phyloP scores from a whole-genome alignment of 2,797 vertebrate genomes.

The Ctenopoma kingsleyae region DNA sequence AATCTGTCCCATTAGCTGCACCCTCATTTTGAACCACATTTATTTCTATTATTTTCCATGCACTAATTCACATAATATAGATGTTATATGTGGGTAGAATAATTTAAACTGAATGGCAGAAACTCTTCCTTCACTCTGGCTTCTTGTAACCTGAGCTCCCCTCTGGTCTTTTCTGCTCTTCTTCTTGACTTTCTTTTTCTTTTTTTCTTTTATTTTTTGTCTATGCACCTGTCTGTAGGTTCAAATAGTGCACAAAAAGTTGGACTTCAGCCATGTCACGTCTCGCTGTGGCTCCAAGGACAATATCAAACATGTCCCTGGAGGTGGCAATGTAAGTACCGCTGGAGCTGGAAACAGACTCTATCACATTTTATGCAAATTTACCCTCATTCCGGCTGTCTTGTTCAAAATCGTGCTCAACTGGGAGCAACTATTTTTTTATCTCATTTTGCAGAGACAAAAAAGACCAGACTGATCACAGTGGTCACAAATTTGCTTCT shows the following conservation, averaged over 20 bases:
- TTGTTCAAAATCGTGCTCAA: conserved; percentile 22
- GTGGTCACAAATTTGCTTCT: not conserved
- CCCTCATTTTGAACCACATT: conserved; percentile 23
- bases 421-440: not conserved
- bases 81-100: conserved; percentile 7
- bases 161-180: conserved; percentile 68
- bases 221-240: conserved; percentile 86
- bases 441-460: not conserved
- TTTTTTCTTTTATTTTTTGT: conserved; percentile 46
- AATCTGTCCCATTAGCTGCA: conserved; percentile 27
- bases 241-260: conserved; percentile 99
- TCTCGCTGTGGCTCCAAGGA: conserved; percentile 99
- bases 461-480: not conserved
- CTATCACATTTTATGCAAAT: conserved; percentile 28
- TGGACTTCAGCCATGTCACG: conserved; percentile 99
- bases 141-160: conserved; percentile 67
- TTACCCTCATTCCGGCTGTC: not conserved
- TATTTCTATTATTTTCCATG: conserved; percentile 7
- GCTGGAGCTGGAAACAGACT: conserved; percentile 59
- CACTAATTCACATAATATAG: conserved; percentile 11
- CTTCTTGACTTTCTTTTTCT: conserved; percentile 13
- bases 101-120: conserved; percentile 64
- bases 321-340: conserved; percentile 98
- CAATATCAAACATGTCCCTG: conserved; percentile 99
- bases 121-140: conserved; percentile 71